A percentile compares a stretch with the other conserved stretches of the same genome.
Evolutionary conservation across 2,797 vertebrate species (phyloP).

Genomic region (Gymnoscopelus braueri): DNA sequence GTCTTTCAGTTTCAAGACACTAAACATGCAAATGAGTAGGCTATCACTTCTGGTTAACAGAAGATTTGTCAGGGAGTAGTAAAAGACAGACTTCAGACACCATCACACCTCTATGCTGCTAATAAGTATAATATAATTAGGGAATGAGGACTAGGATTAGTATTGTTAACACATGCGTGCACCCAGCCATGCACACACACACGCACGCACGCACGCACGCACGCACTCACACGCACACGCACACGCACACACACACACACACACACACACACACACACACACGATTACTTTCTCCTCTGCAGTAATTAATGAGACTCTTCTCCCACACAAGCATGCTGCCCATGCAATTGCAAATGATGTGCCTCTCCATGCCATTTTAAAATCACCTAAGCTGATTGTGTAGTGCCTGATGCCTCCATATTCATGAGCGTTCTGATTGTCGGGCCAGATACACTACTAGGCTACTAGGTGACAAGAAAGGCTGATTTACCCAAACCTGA

Average conservation of each 20-base stretch:
- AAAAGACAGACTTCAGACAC: not conserved
- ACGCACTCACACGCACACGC: not conserved
- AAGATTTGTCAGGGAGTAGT: not conserved
- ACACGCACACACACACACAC: not conserved
- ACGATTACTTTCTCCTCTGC: not conserved
- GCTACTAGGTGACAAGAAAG: no score
- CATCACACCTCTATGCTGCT: no score
- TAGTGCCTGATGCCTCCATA: slow-evolving; percentile 50
- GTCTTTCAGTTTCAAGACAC: not conserved
- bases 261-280: not conserved
- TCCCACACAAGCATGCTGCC: slow-evolving; percentile 23
- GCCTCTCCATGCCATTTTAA: slow-evolving; percentile 49
- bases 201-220: not conserved
- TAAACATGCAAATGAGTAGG: no score
- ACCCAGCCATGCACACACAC: not conserved
- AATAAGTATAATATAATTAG: no score
- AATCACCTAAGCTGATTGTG: slow-evolving; percentile 59
- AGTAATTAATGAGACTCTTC: slow-evolving; percentile 32
- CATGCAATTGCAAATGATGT: slow-evolving; percentile 53
- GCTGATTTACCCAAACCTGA: no score
- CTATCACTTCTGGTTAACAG: no score
- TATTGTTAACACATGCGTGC: no score
- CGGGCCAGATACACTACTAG: not conserved
- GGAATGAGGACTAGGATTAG: no score
- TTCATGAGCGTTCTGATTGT: slow-evolving; percentile 57